Base-by-base conservation (phyloP, 2,797 vertebrate species). In the Paratrypauchen microcephalus region DNA sequence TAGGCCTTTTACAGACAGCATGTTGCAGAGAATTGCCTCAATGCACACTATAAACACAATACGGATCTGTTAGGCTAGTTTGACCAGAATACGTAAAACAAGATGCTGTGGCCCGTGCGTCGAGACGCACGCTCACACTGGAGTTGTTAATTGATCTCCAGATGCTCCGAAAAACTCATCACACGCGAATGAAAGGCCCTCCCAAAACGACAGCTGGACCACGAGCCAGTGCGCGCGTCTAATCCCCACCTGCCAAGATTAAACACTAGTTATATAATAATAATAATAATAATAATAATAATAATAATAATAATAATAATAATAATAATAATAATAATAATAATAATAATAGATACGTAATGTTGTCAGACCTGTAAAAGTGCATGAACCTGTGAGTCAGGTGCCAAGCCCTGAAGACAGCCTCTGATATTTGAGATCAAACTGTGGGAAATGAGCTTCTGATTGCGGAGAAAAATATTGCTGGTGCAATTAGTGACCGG, bases 121-220 rank as follows among this genome's bases (percentile, higher is more conserved):
- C 55, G 71, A 81, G 57, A 61, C 74, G 65, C 71, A 45, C 41
- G 66, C 74, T 72, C 81, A 78, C 83, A 81, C 85, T 73, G 68
- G 72, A 54, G 74, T 69, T 76, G 79, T 85, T 89, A 89, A 89
- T 82, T 88, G 86, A 92, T 91, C 86, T 91, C 85, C 87, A 89
- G 86, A 91, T 91, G 89, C 80, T 85, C 39, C 63, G 75, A 65
- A 76, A 88, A 83, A 88, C 71, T 77, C 87, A 87, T 88, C 80
- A 88, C 84, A 85, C 66, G 75, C 77, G 75, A 87, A 90, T 91
- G 86, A 88, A 92, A 92, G 82, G 76, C 80, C 76, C 70, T 81
- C 71, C 59, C 77, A 72, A 74, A 83, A 77, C 85, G 87, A 88
- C 90, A 92, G 86, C 87, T 91, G 92, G 87, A 80, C 82, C 21